A percentile compares a stretch with the other conserved stretches of the same genome.
Conservation (phyloP, 2,888 invertebrate genomes). For the Uloborus plumipes region DNA sequence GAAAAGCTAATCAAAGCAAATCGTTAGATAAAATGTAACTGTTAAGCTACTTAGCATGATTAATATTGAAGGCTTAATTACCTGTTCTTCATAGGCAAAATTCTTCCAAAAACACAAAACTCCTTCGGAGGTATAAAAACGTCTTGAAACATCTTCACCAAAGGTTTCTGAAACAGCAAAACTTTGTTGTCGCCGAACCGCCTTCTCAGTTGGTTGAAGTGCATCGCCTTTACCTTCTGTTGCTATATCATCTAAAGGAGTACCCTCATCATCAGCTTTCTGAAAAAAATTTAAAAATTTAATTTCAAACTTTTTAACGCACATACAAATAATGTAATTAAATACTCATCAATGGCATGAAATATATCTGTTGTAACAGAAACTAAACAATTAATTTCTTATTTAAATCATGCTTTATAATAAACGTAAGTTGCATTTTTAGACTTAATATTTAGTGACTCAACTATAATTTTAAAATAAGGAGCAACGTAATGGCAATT, state of each 20-base stretch:
- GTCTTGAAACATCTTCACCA: slow-evolving; percentile 46
- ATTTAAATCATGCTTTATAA: too few species aligned
- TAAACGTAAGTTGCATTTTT: too few species aligned
- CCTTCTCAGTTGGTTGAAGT: neutral
- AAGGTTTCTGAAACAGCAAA: slow-evolving; percentile 60
- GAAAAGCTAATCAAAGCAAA: neutral
- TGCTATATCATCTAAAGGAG: slow-evolving; percentile 34
- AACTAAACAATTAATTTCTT: too few species aligned
- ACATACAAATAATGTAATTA: neutral
- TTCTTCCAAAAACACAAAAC: slow-evolving; percentile 60
- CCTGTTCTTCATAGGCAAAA: slow-evolving; percentile 61
- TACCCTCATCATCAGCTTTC: slow-evolving; percentile 43
- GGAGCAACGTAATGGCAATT: too few species aligned
- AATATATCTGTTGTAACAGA: too few species aligned
- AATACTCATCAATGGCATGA: neutral
- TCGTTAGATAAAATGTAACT: too few species aligned
- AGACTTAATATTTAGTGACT: too few species aligned
- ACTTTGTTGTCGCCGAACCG: slow-evolving; percentile 45
- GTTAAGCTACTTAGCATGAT: neutral
- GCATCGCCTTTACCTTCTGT: slow-evolving; percentile 6
- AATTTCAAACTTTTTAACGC: neutral
- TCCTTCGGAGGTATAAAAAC: slow-evolving; percentile 47
- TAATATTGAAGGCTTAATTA: slow-evolving; percentile 19
- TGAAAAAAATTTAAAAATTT: slow-evolving; percentile 1
- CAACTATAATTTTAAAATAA: too few species aligned